Evolutionary conservation across 2,888 invertebrate genomes (phyloP).

Genomic region (Escarpia spicata): DNA sequence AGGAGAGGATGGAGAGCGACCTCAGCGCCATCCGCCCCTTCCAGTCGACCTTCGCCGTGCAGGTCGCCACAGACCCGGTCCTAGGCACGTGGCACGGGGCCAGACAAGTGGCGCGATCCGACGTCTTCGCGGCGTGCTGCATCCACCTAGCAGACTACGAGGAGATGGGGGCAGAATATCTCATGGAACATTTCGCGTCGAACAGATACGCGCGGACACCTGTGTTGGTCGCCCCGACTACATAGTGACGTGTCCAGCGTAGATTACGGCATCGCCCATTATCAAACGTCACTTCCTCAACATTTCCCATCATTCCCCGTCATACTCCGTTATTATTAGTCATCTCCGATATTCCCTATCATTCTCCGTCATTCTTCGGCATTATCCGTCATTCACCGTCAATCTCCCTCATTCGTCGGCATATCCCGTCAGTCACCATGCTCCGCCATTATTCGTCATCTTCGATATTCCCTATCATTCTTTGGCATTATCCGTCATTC

Average conservation of each 20-base stretch:
- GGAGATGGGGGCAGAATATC: conserved; percentile 87
- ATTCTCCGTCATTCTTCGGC: too few relatives aligned
- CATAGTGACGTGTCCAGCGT: background rate
- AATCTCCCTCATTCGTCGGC: too few relatives aligned
- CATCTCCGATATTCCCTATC: too few relatives aligned
- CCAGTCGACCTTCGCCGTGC: conserved; percentile 76
- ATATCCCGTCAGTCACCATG: too few relatives aligned
- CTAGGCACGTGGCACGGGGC: conserved; percentile 89
- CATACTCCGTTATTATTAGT: too few relatives aligned
- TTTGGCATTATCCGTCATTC: too few relatives aligned
- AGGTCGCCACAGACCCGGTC: conserved; percentile 70
- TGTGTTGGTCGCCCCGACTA: background rate
- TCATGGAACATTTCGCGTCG: conserved; percentile 82
- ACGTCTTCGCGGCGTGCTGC: conserved; percentile 70
- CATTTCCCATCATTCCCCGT: too few relatives aligned
- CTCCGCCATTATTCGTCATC: too few relatives aligned
- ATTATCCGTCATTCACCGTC: too few relatives aligned
- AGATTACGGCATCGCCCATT: background rate
- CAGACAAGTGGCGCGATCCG: conserved; percentile 75
- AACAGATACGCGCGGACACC: conserved; percentile 67
- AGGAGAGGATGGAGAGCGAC: conserved; percentile 81
- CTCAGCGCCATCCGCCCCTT: conserved; percentile 88
- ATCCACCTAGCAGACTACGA: conserved; percentile 81
- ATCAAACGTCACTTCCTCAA: too few relatives aligned
- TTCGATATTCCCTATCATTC: too few relatives aligned